Base-by-base conservation (phyloP, 2,113 vertebrate genomes). In the Gymnogyps californianus region DNA sequence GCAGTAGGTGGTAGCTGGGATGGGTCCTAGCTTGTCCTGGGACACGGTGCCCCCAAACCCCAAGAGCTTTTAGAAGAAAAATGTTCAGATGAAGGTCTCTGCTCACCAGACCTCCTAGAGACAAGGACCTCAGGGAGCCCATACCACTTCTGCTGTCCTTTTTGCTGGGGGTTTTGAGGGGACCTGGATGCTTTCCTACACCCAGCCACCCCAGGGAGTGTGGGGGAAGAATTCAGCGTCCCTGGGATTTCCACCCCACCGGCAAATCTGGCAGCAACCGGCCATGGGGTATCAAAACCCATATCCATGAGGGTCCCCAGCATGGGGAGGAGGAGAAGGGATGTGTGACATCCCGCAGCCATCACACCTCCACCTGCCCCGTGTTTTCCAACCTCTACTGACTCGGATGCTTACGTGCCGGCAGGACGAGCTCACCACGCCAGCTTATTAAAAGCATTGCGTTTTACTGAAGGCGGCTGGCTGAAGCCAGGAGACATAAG, bases 321-420 rank as follows among this genome's bases (percentile, higher is more conserved):
- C 2, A 2, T 3, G 31, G 17, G 22, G 7, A 80, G 16, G n/a
- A 44, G 66, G 40, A 42, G 57, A 40, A 16, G 16, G 64, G 26
- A 26, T 0, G 0, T 9, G 40, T n/a, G 67, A 49, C 57, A 49
- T 13, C 52, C 57, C 6, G 4, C n/a, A 76, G 76, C 52, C 2
- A 3, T 22, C 80, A 24, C 31, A 46, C 5, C 29, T 87, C 25
- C 61, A 36, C 52, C 49, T 10, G 4, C 29, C 81, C 34, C 3
- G 0, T 62, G 52, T 29, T 55, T 31, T 42, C 42, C 57, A 75
- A 0, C 21, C 18, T 69, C 2, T 46, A 29, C 78, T 5, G 3
- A 21, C 36, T 36, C 0, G 2, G 59, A 5, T 6, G 32, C n/a
- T 57, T 13, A 8, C 0, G 0, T 21, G 74, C 42, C 4, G 3